Evolutionary conservation across 2,888 invertebrate species (phyloP).

Genomic region (Cheilosia grossa): DNA sequence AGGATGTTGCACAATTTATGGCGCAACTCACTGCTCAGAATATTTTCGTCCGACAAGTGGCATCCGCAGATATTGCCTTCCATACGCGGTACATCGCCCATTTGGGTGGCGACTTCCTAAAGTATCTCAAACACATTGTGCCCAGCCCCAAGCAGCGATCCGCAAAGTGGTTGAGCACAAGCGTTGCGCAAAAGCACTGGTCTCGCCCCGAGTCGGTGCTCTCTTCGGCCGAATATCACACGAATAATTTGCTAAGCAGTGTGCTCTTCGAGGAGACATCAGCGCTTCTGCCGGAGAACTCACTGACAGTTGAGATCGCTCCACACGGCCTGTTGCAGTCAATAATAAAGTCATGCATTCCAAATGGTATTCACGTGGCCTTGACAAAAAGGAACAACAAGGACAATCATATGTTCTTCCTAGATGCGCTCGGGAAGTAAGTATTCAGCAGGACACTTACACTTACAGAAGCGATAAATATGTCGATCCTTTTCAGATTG

Average conservation of each 20-base stretch:
- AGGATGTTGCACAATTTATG: slow-evolving; percentile 87
- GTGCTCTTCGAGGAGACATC: slow-evolving; percentile 86
- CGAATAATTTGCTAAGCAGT: slow-evolving; percentile 89
- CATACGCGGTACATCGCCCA: slow-evolving; percentile 92
- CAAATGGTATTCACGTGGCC: slow-evolving; percentile 85
- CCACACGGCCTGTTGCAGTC: slow-evolving; percentile 88
- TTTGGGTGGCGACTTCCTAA: slow-evolving; percentile 86
- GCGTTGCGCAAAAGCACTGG: slow-evolving; percentile 89
- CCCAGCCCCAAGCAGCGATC: slow-evolving; percentile 87
- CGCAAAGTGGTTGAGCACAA: slow-evolving; percentile 92
- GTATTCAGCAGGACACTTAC: slow-evolving; percentile 76
- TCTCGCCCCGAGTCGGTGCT: slow-evolving; percentile 86
- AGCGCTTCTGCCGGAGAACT: slow-evolving; percentile 85
- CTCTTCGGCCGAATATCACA: slow-evolving; percentile 92
- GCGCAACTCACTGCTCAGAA: slow-evolving; percentile 87
- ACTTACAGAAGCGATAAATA: no score
- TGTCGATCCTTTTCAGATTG: slow-evolving; percentile 84
- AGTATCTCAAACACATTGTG: slow-evolving; percentile 87
- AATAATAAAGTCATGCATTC: slow-evolving; percentile 85
- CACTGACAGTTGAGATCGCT: slow-evolving; percentile 87
- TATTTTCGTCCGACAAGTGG: slow-evolving; percentile 91
- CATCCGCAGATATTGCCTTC: slow-evolving; percentile 93
- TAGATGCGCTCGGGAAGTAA: slow-evolving; percentile 83
- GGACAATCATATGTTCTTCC: slow-evolving; percentile 81
- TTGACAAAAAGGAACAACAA: slow-evolving; percentile 85